A percentile compares a stretch with the other conserved stretches of the same genome.
Evolutionary conservation across 2,888 invertebrate species (phyloP).

Genomic region (Antheraea assamensis): DNA sequence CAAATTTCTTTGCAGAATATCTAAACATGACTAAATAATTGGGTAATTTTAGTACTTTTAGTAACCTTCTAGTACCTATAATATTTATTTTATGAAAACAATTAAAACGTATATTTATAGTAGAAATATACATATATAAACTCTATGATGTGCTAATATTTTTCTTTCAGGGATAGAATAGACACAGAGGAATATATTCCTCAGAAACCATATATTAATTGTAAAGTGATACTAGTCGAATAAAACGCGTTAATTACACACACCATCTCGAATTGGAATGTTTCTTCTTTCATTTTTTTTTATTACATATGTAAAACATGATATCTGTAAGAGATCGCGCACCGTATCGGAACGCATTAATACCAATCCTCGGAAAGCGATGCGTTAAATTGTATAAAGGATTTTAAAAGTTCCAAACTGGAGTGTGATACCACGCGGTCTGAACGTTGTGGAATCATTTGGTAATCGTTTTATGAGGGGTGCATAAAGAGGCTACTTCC

Average conservation of each 20-base stretch:
- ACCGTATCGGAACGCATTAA: constrained; percentile 53
- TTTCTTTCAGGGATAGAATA: too few relatives aligned
- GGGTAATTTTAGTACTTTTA: too few relatives aligned
- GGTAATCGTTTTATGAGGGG: constrained; percentile 79
- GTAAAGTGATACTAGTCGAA: neutral
- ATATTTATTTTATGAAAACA: too few relatives aligned
- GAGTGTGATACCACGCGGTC: constrained; percentile 59
- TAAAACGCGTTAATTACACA: constrained; percentile 33
- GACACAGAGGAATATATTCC: too few relatives aligned
- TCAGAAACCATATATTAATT: too few relatives aligned
- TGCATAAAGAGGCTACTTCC: constrained; percentile 68
- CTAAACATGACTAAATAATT: too few relatives aligned
- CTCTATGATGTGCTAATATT: too few relatives aligned
- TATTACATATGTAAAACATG: constrained; percentile 38
- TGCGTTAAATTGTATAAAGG: constrained; percentile 71
- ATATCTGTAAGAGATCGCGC: constrained; percentile 47
- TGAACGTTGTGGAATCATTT: constrained; percentile 67
- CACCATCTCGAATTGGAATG: constrained; percentile 46
- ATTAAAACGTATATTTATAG: too few relatives aligned
- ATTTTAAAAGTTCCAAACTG: constrained; percentile 53
- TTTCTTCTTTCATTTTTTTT: constrained; percentile 41
- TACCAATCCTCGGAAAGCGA: constrained; percentile 50
- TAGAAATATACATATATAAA: too few relatives aligned
- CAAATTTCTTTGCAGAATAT: too few relatives aligned
- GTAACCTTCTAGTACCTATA: too few relatives aligned